Base-by-base conservation (phyloP, 2,113 vertebrate species). In the Noctilio leporinus region DNA sequence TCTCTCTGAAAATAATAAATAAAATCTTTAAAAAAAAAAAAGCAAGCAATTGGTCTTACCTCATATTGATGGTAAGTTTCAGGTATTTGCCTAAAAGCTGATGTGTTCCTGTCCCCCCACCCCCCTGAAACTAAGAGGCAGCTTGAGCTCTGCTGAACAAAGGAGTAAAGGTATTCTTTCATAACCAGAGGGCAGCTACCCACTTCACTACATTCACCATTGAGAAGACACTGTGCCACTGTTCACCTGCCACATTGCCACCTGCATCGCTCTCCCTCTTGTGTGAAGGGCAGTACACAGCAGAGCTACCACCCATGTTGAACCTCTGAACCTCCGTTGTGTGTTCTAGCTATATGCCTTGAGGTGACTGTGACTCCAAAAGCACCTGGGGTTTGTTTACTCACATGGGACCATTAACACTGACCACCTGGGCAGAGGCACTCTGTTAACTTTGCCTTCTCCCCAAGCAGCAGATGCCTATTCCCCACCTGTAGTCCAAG, bases 71-170 rank as follows among this genome's bases (percentile, higher is more conserved):
- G 78, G 89, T 40, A 47, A 94, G 69, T 59, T 65, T 3, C n/a
- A 20, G 12, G 5, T 17, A 45, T 47, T 26, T 92, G 85, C 72
- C 72, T 77, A 33, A 59, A 67, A 77, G 89, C 62, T 57, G 70
- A 51, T 10, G 30, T 17, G n/a, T n/a, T n/a, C 45, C 9, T n/a
- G n/a, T n/a, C 15, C 4, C 28, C 17, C 72, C 9, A 8, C 16
- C 15, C 45, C 62, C 75, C 82, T 84, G 95, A 72, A 47, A 57
- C 49, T 55, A 86, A 73, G 49, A 86, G 59, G 82, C 67, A 87
- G 83, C 24, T 35, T 6, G 53, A 88, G 49, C 12, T 35, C 85
- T 70, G 62, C 62, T 30, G 47, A 69, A n/a, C 51, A 8, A 33
- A 38, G 76, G 38, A 62, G 38, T 26, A 30, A 81, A 45, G 24